Conservation (phyloP, 2,113 vertebrate species). For the Anser brachyrhynchus region DNA sequence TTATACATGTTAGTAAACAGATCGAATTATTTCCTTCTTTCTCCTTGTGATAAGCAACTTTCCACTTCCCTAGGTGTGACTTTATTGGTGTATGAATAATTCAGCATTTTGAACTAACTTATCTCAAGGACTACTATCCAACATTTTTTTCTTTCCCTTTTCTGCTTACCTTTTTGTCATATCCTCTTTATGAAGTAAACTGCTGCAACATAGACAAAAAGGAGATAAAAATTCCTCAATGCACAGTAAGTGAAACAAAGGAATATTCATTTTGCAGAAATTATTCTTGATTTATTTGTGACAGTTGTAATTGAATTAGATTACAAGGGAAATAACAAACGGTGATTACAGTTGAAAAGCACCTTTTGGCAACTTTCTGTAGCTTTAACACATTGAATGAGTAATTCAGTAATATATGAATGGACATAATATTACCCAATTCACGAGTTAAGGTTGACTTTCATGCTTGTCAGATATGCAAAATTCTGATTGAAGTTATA, state of each 20-base stretch:
- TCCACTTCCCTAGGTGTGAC: slow-evolving; percentile 19
- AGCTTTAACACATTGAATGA: not conserved
- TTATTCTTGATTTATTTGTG: slow-evolving; percentile 36
- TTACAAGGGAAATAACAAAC: slow-evolving; percentile 21
- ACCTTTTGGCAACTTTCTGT: slow-evolving; percentile 5
- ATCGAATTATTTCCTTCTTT: slow-evolving; percentile 29
- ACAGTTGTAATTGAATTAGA: slow-evolving; percentile 30
- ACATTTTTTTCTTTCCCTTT: slow-evolving; percentile 9
- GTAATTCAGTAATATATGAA: not conserved
- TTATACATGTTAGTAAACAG: slow-evolving; percentile 56
- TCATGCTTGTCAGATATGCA: not conserved
- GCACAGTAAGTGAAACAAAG: slow-evolving; percentile 9
- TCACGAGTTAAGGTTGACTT: not conserved
- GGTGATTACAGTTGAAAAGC: not conserved
- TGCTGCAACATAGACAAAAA: slow-evolving; percentile 33
- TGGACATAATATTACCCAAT: not conserved
- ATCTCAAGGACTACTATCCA: not conserved
- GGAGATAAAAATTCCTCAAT: slow-evolving; percentile 25
- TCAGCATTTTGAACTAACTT: slow-evolving; percentile 42
- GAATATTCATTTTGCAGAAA: slow-evolving; percentile 26
- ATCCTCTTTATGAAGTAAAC: slow-evolving; percentile 9
- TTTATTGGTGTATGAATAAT: slow-evolving; percentile 61
- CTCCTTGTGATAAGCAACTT: slow-evolving; percentile 35
- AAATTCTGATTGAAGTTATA: not conserved
- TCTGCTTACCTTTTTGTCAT: not conserved